Conservation (phyloP, 2,888 invertebrate genomes). For the Cerastis rubricosa region DNA sequence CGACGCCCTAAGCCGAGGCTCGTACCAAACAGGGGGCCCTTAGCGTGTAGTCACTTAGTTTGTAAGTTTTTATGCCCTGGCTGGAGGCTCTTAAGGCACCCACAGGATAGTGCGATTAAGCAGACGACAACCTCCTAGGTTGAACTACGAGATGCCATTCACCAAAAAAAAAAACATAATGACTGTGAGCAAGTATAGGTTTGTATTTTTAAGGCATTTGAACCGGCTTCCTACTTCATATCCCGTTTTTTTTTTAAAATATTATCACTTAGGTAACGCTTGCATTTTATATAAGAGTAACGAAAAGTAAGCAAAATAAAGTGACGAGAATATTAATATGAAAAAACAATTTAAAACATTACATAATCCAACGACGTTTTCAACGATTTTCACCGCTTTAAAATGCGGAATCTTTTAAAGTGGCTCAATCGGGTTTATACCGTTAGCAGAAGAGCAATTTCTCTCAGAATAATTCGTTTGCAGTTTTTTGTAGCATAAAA, state of each 20-base stretch:
- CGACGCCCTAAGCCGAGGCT: too few species aligned
- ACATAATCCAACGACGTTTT: slow-evolving; percentile 27
- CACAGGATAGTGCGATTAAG: too few species aligned
- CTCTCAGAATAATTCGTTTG: slow-evolving; percentile 13
- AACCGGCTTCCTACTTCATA: background rate
- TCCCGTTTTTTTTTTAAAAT: background rate
- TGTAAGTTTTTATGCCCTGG: too few species aligned
- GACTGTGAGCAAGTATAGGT: background rate
- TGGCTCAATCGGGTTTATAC: slow-evolving; percentile 23
- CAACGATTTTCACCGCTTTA: slow-evolving; percentile 44
- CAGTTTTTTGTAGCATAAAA: background rate
- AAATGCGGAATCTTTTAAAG: slow-evolving; percentile 39
- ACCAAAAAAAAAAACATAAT: too few species aligned
- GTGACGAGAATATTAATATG: background rate
- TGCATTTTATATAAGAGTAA: background rate
- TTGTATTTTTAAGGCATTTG: background rate
- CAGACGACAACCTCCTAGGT: too few species aligned
- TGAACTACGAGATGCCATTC: too few species aligned
- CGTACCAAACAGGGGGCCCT: too few species aligned
- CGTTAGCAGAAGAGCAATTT: slow-evolving; percentile 8
- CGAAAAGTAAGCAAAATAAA: background rate
- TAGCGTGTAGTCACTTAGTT: too few species aligned
- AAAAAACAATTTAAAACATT: background rate
- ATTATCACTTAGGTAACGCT: too few species aligned
- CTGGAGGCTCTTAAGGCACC: too few species aligned